These are phyloP conservation scores for Stenodera caucasica DNA, from an alignment of 2,888 invertebrate species.

Conservation along the genomic window DNA sequence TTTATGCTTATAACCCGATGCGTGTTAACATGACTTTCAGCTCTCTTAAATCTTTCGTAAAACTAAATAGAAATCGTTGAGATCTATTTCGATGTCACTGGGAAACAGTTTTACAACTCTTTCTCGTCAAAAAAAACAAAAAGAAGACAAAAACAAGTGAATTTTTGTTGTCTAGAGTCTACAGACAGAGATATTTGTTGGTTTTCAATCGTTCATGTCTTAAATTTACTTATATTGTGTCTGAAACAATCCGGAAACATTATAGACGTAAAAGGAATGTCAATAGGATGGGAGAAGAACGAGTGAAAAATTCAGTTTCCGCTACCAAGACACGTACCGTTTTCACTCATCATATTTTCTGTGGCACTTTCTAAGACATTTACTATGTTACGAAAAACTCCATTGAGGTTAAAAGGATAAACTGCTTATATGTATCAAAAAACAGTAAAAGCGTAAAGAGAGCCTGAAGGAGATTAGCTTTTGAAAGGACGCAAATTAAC, in stretches of 20 bases:
- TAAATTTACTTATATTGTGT: not conserved
- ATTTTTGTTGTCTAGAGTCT: not conserved
- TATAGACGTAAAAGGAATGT: not conserved
- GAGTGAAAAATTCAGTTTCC: not conserved
- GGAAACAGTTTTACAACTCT: no score
- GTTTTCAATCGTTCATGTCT: not conserved
- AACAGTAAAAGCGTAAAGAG: constrained; percentile 17
- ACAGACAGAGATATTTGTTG: not conserved
- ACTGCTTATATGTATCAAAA: constrained; percentile 24
- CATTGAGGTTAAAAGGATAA: constrained; percentile 31
- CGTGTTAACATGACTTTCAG: not conserved
- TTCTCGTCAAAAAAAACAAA: no score
- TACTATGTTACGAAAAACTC: constrained; percentile 19
- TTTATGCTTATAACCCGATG: not conserved
- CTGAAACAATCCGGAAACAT: not conserved
- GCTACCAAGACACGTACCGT: constrained; percentile 1
- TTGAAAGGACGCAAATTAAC: constrained; percentile 26
- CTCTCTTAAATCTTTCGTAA: not conserved
- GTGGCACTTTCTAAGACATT: constrained; percentile 16
- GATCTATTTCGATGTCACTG: no score
- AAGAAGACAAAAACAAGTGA: no score
- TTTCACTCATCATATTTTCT: constrained; percentile 19
- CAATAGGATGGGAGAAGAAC: not conserved
- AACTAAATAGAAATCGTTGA: not conserved
- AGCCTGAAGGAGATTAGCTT: constrained; percentile 31